A percentile compares a stretch with the other conserved stretches of the same genome.
These are phyloP conservation scores for Lacerta viridis DNA, from an alignment of 2,797 vertebrate genomes.

Conservation along the genomic window DNA sequence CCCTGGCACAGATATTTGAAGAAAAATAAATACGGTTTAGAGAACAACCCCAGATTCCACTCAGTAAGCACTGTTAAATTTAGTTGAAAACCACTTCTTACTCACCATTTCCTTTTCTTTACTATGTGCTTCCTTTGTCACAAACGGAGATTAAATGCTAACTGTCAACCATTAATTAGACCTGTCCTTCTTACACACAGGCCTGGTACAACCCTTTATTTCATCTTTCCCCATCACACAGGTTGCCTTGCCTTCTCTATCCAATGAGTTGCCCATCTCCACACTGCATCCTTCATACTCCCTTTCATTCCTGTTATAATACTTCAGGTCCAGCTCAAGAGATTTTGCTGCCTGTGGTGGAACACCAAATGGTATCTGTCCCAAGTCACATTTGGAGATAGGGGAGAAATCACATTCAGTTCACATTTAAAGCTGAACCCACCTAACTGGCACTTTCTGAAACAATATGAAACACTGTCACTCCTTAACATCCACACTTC, in stretches of 20 bases:
- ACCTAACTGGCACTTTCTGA: no score
- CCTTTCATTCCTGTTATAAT: not conserved
- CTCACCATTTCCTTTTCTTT: constrained; percentile 17
- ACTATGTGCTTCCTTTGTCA: not conserved
- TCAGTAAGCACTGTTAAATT: not conserved
- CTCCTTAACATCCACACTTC: no score
- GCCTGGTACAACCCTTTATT: not conserved
- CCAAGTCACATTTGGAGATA: no score
- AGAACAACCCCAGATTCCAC: not conserved
- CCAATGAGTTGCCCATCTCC: not conserved
- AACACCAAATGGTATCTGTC: no score
- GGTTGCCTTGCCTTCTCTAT: not conserved
- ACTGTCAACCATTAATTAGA: constrained; percentile 5
- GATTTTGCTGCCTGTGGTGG: no score
- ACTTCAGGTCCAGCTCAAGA: no score
- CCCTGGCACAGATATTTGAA: not conserved
- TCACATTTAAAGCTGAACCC: no score
- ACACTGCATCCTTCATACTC: not conserved
- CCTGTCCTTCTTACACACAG: not conserved
- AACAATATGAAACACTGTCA: no score
- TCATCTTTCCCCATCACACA: not conserved
- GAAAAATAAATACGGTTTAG: not conserved
- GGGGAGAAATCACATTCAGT: no score
- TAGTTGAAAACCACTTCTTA: not conserved
- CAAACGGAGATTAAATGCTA: not conserved